Percentiles rank a stretch among this genome's conserved stretches.
phyloP scores from a whole-genome alignment of 2,113 vertebrate species.

The Cervus canadensis region DNA sequence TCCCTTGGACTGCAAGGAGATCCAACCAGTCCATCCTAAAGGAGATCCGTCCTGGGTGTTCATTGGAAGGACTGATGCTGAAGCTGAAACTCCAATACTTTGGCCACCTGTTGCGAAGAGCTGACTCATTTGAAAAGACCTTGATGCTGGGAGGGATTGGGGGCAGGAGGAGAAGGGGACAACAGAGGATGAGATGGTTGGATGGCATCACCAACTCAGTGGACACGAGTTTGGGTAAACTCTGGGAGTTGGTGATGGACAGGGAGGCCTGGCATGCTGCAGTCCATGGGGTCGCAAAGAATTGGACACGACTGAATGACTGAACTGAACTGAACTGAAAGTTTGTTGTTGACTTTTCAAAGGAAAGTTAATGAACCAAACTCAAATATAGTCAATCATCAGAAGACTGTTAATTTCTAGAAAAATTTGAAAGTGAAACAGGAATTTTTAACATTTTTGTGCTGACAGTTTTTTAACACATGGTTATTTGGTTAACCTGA shows the following conservation, averaged over 20 bases:
- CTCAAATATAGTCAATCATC: not conserved
- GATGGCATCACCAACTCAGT: fast-evolving
- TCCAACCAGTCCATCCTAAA: not conserved
- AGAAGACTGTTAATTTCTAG: conserved; percentile 41
- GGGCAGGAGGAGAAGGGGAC: not conserved
- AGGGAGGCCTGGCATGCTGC: not conserved
- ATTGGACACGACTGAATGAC: fast-evolving
- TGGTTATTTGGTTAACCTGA: conserved; percentile 56
- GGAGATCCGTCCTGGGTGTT: not conserved
- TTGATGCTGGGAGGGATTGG: not conserved
- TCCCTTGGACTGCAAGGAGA: not conserved
- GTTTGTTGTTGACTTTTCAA: conserved; percentile 26
- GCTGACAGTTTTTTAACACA: conserved; percentile 52
- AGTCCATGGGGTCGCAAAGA: not conserved
- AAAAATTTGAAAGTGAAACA: conserved; percentile 34
- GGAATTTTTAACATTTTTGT: conserved; percentile 16
- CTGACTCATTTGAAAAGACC: not conserved
- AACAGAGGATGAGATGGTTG: not conserved
- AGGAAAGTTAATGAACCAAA: conserved; percentile 31
- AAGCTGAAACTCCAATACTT: not conserved
- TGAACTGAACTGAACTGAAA: not conserved
- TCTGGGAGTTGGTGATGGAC: not conserved
- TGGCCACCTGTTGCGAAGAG: not conserved
- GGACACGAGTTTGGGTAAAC: not conserved
- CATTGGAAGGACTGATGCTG: not conserved